Percentiles rank a stretch among this genome's conserved stretches.
Conservation (phyloP, 37 sponge, comb jelly and placozoan genomes). For the Agelas oroides region DNA sequence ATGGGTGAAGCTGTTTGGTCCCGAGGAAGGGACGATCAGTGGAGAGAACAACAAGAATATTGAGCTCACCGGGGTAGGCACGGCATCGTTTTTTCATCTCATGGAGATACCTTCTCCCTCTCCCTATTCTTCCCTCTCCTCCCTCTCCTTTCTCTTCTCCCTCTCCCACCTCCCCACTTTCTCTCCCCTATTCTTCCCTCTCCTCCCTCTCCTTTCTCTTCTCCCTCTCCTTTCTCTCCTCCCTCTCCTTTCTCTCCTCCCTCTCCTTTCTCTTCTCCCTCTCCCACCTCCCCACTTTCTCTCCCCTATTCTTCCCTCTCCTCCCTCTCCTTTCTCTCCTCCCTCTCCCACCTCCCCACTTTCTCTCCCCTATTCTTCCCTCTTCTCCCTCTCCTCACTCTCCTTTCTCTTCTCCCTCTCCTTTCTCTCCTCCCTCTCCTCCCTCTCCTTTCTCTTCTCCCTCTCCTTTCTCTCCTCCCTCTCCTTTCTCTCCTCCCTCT, state of each 20-base stretch:
- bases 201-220: background rate
- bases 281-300: background rate
- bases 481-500: background rate
- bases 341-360: background rate
- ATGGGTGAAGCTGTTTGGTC: conserved; percentile 45
- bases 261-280: background rate
- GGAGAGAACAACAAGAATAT: conserved; percentile 17
- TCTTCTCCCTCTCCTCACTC: background rate
- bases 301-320: background rate
- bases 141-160: background rate
- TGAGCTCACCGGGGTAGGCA: conserved; percentile 7
- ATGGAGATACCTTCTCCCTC: background rate
- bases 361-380: background rate
- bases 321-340: background rate
- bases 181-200: background rate
- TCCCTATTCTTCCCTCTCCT: background rate
- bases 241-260: background rate
- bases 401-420: background rate
- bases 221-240: background rate
- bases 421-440: background rate
- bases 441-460: background rate
- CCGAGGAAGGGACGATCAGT: conserved; percentile 13
- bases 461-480: background rate
- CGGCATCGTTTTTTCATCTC: background rate
- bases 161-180: too few species aligned